Evolutionary conservation across 2,888 invertebrate species (phyloP).

Genomic region (Eustalomyia histrio): DNA sequence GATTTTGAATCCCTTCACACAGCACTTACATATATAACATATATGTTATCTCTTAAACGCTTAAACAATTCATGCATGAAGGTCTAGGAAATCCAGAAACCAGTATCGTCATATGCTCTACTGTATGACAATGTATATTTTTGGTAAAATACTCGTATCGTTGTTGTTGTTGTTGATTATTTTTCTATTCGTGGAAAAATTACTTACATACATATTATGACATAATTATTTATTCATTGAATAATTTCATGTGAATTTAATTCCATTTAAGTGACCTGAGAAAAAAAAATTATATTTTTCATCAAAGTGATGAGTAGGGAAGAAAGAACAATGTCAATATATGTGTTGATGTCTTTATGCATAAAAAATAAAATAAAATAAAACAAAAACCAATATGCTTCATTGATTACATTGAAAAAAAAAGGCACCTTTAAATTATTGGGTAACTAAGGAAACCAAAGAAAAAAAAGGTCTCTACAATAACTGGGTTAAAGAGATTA

Average conservation of each 20-base stretch:
- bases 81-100: constrained; percentile 34
- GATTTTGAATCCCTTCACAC: background rate
- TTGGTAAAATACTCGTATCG: constrained; percentile 48
- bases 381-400: constrained; percentile 37
- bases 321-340: background rate
- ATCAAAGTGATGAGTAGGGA: constrained; percentile 7
- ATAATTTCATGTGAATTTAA: constrained; percentile 65
- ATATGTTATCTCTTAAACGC: constrained; percentile 12
- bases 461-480: background rate
- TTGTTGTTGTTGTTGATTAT: constrained; percentile 1
- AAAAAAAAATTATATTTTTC: constrained; percentile 38
- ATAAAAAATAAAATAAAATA: constrained; percentile 21
- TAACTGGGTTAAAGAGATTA: constrained; percentile 14
- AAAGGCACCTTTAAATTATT: constrained; percentile 27
- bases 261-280: constrained; percentile 63
- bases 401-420: constrained; percentile 34
- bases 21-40: no score
- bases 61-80: constrained; percentile 58
- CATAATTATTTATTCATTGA: constrained; percentile 66
- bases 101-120: constrained; percentile 43
- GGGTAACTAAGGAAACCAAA: constrained; percentile 18
- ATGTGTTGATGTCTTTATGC: constrained; percentile 40
- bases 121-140: constrained; percentile 45
- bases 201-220: constrained; percentile 47
- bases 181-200: constrained; percentile 53